Evolutionary conservation across 2,797 vertebrate genomes (phyloP).

Genomic region (Peromyscus attwateri): DNA sequence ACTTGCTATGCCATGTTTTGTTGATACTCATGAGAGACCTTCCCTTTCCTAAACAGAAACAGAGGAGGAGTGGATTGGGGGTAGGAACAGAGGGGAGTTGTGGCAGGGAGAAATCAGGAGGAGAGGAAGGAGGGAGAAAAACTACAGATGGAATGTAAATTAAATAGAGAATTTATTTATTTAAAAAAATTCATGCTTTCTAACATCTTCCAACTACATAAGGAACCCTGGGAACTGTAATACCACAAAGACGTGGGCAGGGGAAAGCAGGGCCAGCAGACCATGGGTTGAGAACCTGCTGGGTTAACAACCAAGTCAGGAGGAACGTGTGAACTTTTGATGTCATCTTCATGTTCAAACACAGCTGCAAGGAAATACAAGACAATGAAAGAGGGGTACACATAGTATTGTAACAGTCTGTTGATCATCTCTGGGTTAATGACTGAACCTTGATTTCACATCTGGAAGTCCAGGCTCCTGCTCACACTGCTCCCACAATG

Average conservation of each 20-base stretch:
- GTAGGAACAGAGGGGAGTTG: too few relatives aligned
- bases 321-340: background rate
- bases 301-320: conserved; percentile 22
- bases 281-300: background rate
- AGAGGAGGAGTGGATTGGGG: too few relatives aligned
- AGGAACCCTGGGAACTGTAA: background rate
- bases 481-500: background rate
- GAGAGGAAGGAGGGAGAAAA: too few relatives aligned
- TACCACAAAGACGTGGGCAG: background rate
- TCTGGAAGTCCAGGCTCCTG: background rate
- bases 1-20: too few relatives aligned
- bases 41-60: too few relatives aligned
- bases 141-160: too few relatives aligned
- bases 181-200: too few relatives aligned
- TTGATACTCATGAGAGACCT: too few relatives aligned
- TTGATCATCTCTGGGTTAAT: background rate
- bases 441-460: background rate
- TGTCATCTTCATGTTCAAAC: conserved; percentile 32
- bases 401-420: background rate
- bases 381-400: background rate
- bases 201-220: background rate
- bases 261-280: background rate
- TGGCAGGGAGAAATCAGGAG: too few relatives aligned
- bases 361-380: background rate
- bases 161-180: too few relatives aligned